Evolutionary conservation across 2,113 vertebrate species (phyloP).

Genomic region (Pyxicephalus adspersus): DNA sequence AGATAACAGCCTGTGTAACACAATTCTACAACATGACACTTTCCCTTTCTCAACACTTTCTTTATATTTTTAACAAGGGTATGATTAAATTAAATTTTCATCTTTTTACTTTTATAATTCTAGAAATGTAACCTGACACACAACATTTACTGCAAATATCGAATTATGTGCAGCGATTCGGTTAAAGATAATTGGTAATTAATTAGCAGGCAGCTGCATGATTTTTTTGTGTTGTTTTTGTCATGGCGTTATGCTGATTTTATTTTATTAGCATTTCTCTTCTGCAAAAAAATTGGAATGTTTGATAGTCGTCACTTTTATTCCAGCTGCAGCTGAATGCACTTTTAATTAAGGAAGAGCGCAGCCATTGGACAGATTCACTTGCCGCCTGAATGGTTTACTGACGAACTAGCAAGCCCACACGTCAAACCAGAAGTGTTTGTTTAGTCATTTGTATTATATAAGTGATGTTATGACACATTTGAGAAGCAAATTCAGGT

Average conservation of each 20-base stretch:
- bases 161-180: background rate
- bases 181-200: slow-evolving; percentile 14
- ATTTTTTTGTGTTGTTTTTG: background rate
- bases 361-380: background rate
- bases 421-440: no score
- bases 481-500: no score
- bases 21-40: no score
- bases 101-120: background rate
- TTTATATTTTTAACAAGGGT: background rate
- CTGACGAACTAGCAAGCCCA: no score
- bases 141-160: background rate
- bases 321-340: background rate
- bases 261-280: slow-evolving; percentile 32
- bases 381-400: no score
- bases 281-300: slow-evolving; percentile 10
- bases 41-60: no score
- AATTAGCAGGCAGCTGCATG: background rate
- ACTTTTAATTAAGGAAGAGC: slow-evolving; percentile 12
- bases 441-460: no score
- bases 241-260: slow-evolving; percentile 12
- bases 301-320: slow-evolving; percentile 7
- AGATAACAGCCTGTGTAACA: no score
- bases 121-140: background rate
- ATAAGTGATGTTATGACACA: no score
- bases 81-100: background rate